Evolutionary conservation across 1,140 invertebrate species (phyloP), one percentile per base, ranked within the genome.

Genomic region (Piezodorus guildinii): DNA sequence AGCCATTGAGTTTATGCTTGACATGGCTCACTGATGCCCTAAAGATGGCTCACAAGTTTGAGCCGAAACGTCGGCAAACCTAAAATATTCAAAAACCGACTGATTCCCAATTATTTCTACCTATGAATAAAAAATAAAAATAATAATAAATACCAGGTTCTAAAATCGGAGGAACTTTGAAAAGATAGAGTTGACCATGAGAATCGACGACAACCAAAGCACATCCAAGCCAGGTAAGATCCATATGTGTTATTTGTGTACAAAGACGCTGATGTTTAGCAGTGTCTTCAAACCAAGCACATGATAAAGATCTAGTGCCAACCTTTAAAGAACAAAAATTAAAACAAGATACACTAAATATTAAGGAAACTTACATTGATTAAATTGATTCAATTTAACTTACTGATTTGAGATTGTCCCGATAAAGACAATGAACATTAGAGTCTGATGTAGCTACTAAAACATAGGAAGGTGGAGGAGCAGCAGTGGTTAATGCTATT

Each of bases 201-300:
- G 83, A 83, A 74, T 91, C 88, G 30, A 90, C 79, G 5, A 83
- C 81, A 43, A 90, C 72, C n/a, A 88, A 75, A 44, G 86, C 79
- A 70, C 85, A 87, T 39, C 88, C 88, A 60, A 90, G 77, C 80
- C 83, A 86, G 0, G 87, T 88, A 62, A 91, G 77, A 70, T 89
- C 84, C 71, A 87, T 84, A 71, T 79, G 79, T 54, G 80, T 80
- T 67, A 84, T 83, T 67, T 77, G 76, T 21, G 74, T 65, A 51
- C 72, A 73, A 52, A 70, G 71, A 70, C 75, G 73, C 63, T 75
- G 71, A 69, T 75, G 75, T 71, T 81, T 80, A 54, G 74, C 65
- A 69, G 79, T 77, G 68, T 81, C 80, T 67, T 77, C 75, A 59
- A 76, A 70, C 72, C 76, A 79, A 43, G 71, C 72, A 69, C 77